Percentiles rank a stretch among this genome's conserved stretches.
These are phyloP conservation scores for Ibycter americanus DNA, from an alignment of 2,797 vertebrate species.

Conservation along the genomic window DNA sequence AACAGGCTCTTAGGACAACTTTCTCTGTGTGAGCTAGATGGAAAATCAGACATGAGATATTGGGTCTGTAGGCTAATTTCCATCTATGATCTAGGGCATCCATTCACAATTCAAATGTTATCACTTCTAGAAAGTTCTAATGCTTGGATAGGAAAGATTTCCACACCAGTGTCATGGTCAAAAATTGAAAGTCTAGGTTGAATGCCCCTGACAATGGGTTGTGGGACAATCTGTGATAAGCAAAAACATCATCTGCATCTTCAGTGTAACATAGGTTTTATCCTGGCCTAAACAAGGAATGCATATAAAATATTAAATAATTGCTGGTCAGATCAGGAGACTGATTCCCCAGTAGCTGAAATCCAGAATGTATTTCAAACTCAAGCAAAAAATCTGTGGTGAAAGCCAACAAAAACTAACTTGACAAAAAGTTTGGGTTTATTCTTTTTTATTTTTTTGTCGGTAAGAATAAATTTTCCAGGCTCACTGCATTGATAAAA, in stretches of 20 bases:
- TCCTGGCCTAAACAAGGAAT: neutral
- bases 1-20: neutral
- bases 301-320: neutral
- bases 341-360: neutral
- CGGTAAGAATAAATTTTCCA: neutral
- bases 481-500: conserved; percentile 8
- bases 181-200: neutral
- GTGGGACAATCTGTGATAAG: neutral
- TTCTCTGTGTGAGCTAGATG: neutral
- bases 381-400: neutral
- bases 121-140: neutral
- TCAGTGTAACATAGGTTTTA: neutral
- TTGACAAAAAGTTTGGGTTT: neutral
- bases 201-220: neutral
- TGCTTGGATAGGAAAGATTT: neutral
- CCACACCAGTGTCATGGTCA: neutral
- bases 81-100: neutral
- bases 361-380: neutral
- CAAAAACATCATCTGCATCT: neutral
- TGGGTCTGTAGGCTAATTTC: neutral
- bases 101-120: neutral
- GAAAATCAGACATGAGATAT: neutral
- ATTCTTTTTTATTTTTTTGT: neutral
- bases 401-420: neutral
- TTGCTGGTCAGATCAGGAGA: neutral